These are phyloP conservation scores for Ectemnius continuus DNA, from an alignment of 2,888 invertebrate species.

Conservation along the genomic window DNA sequence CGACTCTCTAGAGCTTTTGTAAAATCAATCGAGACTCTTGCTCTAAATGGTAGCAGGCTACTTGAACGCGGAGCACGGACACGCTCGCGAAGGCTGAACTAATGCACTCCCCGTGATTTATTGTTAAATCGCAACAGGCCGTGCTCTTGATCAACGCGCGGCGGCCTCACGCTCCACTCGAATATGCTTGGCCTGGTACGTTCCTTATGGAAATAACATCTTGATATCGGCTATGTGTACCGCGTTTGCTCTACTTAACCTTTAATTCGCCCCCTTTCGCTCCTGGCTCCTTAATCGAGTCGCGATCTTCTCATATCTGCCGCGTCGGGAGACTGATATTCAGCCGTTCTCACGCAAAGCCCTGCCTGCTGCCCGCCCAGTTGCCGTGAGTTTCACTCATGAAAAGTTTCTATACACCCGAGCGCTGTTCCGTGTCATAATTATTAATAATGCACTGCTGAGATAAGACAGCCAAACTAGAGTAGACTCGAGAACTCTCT, in stretches of 20 bases:
- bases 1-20: conserved; percentile 48
- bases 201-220: conserved; percentile 45
- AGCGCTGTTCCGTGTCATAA: neutral
- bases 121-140: conserved; percentile 48
- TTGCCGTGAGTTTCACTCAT: too few relatives aligned
- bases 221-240: conserved; percentile 44
- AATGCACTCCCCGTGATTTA: conserved; percentile 54
- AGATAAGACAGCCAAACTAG: neutral
- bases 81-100: conserved; percentile 51
- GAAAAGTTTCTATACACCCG: too few relatives aligned
- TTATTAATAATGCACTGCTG: neutral
- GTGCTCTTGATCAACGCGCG: conserved; percentile 48
- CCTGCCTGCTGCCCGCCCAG: neutral
- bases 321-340: neutral
- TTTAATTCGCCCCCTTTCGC: conserved; percentile 27
- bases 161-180: conserved; percentile 25
- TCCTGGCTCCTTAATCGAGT: conserved; percentile 4
- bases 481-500: neutral
- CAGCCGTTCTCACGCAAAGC: neutral
- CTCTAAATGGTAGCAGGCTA: conserved; percentile 50
- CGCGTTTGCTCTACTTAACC: conserved; percentile 52
- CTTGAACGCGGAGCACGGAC: conserved; percentile 31
- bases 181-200: conserved; percentile 23
- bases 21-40: conserved; percentile 54
- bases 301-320: conserved; percentile 13